Evolutionary conservation across 2,888 invertebrate genomes (phyloP), one percentile per base, ranked within the genome.

Genomic region (Thalpophila matura): DNA sequence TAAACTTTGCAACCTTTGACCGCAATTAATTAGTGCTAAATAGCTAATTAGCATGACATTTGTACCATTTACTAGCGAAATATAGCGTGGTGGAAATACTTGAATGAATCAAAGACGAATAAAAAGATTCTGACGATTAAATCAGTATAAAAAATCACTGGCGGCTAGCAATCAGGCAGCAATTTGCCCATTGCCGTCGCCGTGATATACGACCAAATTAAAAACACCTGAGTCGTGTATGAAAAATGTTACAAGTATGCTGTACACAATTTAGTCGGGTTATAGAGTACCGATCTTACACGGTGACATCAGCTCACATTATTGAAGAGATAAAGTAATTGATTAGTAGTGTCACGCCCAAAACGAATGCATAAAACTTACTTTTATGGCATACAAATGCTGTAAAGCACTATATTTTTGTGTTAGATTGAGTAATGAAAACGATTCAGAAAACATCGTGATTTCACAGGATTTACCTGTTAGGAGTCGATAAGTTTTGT

Each of bases 311-410:
- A 93, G 86, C 89, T 72, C 71, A 68, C 77, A 65, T 83, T 87
- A 88, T 89, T 89, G 85, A 85, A 84, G 85, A 90, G 91, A 92
- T 93, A 92, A 90, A 72, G 75, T 85, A 90, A 91, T 88, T 91
- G 90, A 89, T 88, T 84, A 79, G 73, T 84, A 79, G 73, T 84
- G 92, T 84, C 91, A 93, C 94, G 87, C 93, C 94, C 91, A 89
- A 86, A 81, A 83, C 75, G 71, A 75, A 71, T 60, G 67, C 45
- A 74, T 69, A 56, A 74, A 75, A 71, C 51, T 65, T 42, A 42
- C 16, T 65, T 69, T 43, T 51, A 26, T 42, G 74, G 43, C n/a
- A 50, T 37, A 58, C 4, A 26, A 42, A 54, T 18, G 46, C 14
- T 14, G 20, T 43, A 24, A 42, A 43, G 35, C 22, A 38, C n/a